A percentile compares a stretch with the other conserved stretches of the same genome.
Conservation (phyloP, 2,797 vertebrate genomes). For the Xerus rutilus region DNA sequence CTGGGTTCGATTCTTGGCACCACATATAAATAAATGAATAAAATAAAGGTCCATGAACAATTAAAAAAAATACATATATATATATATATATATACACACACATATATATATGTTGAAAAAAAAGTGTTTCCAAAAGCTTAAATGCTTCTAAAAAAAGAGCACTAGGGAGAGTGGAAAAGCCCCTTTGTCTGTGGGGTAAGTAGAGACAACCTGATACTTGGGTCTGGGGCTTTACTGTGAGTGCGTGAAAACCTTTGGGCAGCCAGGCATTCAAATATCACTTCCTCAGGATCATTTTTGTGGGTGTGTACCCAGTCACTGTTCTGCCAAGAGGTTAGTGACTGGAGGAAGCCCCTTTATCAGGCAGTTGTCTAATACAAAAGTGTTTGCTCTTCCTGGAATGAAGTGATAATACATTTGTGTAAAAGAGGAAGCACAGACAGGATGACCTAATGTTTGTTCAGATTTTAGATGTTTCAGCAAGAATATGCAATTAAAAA, state of each 20-base stretch:
- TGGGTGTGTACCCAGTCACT: not conserved
- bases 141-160: not conserved
- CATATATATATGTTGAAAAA: too few species aligned
- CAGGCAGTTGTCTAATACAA: not conserved
- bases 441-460: not conserved
- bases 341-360: slow-evolving; percentile 9
- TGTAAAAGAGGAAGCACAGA: slow-evolving; percentile 2
- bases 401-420: slow-evolving; percentile 22
- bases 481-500: slow-evolving; percentile 31
- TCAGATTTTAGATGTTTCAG: slow-evolving; percentile 39
- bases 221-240: not conserved
- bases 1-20: too few species aligned
- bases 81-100: too few species aligned
- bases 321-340: not conserved
- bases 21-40: too few species aligned
- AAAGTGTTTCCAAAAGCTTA: slow-evolving; percentile 9
- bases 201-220: not conserved
- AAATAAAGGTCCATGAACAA: too few species aligned
- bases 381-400: not conserved
- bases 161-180: not conserved
- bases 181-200: not conserved
- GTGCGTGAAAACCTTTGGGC: not conserved
- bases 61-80: too few species aligned
- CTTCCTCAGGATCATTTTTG: not conserved
- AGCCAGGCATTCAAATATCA: not conserved